phyloP scores from a whole-genome alignment of 53 echinoderm and acorn worm genomes.

The Crossaster papposus region DNA sequence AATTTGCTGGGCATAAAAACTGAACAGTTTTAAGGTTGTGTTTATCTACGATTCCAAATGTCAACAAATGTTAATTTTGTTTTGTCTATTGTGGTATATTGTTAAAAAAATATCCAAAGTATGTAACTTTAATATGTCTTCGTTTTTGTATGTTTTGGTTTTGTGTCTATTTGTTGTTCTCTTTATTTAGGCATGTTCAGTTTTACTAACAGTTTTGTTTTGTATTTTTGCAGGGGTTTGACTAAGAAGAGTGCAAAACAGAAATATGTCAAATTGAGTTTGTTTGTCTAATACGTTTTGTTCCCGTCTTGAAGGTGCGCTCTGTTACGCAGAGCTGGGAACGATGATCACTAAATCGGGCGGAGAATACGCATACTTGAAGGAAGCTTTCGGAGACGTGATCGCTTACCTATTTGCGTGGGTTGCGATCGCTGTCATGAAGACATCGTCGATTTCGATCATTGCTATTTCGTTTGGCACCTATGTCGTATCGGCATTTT shows the following conservation, averaged over 20 bases:
- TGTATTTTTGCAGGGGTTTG: not conserved
- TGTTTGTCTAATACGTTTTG: not conserved
- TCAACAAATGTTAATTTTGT: not conserved
- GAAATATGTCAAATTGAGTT: not conserved
- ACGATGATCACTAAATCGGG: conserved; percentile 56
- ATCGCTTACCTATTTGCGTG: conserved; percentile 41
- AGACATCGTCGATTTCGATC: conserved; percentile 54
- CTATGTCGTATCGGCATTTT: conserved; percentile 67
- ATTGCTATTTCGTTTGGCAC: conserved; percentile 68
- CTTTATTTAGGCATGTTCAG: too few species aligned
- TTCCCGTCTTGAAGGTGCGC: conserved; percentile 21
- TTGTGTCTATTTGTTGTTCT: too few species aligned
- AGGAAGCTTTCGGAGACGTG: conserved; percentile 25
- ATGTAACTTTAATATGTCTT: too few species aligned
- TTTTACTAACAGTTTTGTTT: not conserved
- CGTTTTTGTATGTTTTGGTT: too few species aligned
- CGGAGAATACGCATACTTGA: conserved; percentile 43
- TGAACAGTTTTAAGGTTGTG: not conserved
- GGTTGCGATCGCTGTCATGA: conserved; percentile 32
- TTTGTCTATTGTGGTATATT: too few species aligned
- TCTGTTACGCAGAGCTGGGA: conserved; percentile 59
- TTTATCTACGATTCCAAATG: not conserved
- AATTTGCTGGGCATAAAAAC: not conserved
- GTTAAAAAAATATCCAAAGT: too few species aligned
- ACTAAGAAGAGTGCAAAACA: not conserved